phyloP scores from a whole-genome alignment of 1,140 invertebrate species.

The Lanistes nyassanus region DNA sequence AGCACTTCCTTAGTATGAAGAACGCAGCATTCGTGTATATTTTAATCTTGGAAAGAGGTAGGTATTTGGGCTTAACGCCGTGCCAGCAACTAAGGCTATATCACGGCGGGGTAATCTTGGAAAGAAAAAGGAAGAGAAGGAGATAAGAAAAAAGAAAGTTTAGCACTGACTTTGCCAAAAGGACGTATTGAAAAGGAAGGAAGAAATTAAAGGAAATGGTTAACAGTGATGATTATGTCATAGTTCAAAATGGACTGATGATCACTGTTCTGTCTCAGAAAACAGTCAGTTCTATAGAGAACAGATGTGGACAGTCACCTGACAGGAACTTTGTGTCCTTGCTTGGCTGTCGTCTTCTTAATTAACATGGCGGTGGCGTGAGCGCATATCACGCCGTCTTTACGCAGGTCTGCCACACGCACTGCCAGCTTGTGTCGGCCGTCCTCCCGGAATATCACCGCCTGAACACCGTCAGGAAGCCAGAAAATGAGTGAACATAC shows the following conservation, averaged over 20 bases:
- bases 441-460: constrained; percentile 70
- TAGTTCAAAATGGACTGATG: too few relatives aligned
- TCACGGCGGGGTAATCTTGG: too few relatives aligned
- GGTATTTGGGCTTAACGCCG: too few relatives aligned
- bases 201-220: too few relatives aligned
- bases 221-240: too few relatives aligned
- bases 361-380: constrained; percentile 90
- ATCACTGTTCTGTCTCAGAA: neutral
- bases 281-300: neutral
- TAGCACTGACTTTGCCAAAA: neutral
- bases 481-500: too few relatives aligned
- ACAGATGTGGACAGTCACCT: neutral
- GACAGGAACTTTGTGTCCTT: constrained; percentile 22
- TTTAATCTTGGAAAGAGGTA: too few relatives aligned
- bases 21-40: neutral
- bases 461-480: constrained; percentile 37
- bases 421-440: constrained; percentile 80
- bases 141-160: too few relatives aligned
- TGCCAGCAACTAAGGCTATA: too few relatives aligned
- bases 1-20: neutral
- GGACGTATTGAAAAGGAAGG: too few relatives aligned
- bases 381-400: constrained; percentile 54
- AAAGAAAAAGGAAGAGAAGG: neutral
- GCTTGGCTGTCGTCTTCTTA: constrained; percentile 57
- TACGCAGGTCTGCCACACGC: constrained; percentile 61